Base-by-base conservation (phyloP, 1,140 invertebrate species). In the Venturia canescens region DNA sequence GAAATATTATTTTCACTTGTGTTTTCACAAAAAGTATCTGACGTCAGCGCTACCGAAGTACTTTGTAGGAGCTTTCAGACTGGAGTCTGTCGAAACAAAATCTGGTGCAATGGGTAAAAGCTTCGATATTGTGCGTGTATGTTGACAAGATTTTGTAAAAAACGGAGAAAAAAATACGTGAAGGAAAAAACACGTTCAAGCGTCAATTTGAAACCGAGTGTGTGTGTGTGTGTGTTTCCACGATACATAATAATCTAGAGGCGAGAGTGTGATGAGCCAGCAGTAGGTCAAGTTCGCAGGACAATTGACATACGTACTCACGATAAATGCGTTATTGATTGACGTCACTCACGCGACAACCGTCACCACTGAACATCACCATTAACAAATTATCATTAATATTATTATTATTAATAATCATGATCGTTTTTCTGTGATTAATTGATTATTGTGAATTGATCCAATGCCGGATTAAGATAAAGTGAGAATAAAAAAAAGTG, bases 401-500 rank as follows among this genome's bases (percentile, higher is more conserved):
- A 66, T 66, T 66, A 66, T 66, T 23, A 66, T 53, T 53, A 53
- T 53, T 57, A n/a, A 5, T 57, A 18, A 57, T 57, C 53, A 57
- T 57, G 6, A 57, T 57, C 44, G 16, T 48, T 16, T 9, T 57
- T 57, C 21, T 38, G 5, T 70, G 27, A 70, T 70, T 70, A 70
- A 70, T 72, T 72, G 34, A 72, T 72, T 44, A 72, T 44, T 48
- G 38, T 72, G 29, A 72, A 72, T 72, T 72, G 38, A 18, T 72
- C 21, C 70, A 72, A 72, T 72, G 70, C 70, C 38, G 50, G 26
- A 63, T 60, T 26, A 79, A 79, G 74, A 31, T 16, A 74, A 80
- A 38, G 57, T 57, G 9, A 31, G 74, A 74, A 74, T 44, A 69
- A 75, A 60, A 66, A 50, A 53, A 79, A n/a, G 53, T 66, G 66